These are phyloP conservation scores for Andrena hattorfiana DNA, from an alignment of 2,888 invertebrate genomes.

Conservation along the genomic window DNA sequence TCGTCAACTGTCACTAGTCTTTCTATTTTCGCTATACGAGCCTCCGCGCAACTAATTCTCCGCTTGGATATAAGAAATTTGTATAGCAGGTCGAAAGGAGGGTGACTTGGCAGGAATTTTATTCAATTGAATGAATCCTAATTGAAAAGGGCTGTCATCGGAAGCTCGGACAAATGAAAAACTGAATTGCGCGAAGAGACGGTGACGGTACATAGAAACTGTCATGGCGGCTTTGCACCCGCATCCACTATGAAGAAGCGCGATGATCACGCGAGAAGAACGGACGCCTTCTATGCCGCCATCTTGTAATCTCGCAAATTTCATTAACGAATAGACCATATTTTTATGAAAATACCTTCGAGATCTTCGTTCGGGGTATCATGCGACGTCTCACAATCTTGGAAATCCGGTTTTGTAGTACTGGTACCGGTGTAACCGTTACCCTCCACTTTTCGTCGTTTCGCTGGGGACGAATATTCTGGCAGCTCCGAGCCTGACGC, in stretches of 20 bases:
- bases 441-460: slow-evolving; percentile 83
- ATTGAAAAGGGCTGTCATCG: slow-evolving; percentile 1
- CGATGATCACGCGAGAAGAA: slow-evolving; percentile 66
- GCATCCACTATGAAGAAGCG: slow-evolving; percentile 65
- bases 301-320: slow-evolving; percentile 80
- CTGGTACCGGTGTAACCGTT: slow-evolving; percentile 72
- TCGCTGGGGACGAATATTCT: slow-evolving; percentile 84
- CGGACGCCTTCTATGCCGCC: slow-evolving; percentile 78
- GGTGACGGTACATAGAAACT: slow-evolving; percentile 70
- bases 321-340: slow-evolving; percentile 74
- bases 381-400: slow-evolving; percentile 69
- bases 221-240: slow-evolving; percentile 78
- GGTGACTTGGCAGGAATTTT: slow-evolving; percentile 1
- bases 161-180: slow-evolving; percentile 8
- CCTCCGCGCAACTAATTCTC: not conserved
- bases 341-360: slow-evolving; percentile 81
- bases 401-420: slow-evolving; percentile 75
- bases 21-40: slow-evolving; percentile 20
- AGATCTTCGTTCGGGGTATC: slow-evolving; percentile 76
- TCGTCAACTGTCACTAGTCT: slow-evolving; percentile 28
- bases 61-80: slow-evolving; percentile 5
- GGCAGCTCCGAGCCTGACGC: slow-evolving; percentile 84
- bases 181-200: slow-evolving; percentile 30
- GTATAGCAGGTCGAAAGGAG: slow-evolving; percentile 1
- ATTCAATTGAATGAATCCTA: not conserved